Conservation (phyloP, 2,888 invertebrate species). For the Neoscelio sp. region DNA sequence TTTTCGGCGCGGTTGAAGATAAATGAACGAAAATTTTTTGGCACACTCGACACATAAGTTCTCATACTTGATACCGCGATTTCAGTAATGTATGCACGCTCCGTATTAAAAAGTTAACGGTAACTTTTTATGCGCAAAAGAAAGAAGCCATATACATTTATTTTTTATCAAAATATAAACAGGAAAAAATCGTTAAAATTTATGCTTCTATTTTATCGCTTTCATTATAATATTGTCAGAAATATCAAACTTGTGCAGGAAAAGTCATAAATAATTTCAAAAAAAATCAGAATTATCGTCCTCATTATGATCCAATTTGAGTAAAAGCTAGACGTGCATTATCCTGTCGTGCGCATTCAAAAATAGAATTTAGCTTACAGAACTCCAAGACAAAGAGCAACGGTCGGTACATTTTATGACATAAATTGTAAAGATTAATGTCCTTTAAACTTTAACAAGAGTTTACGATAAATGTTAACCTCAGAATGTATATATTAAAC, state of each 20-base stretch:
- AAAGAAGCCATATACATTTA: background rate
- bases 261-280: constrained; percentile 4
- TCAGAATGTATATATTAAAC: too few relatives aligned
- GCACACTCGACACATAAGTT: constrained; percentile 28
- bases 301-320: constrained; percentile 14
- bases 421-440: constrained; percentile 14
- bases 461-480: background rate
- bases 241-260: background rate
- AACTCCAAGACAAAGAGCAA: constrained; percentile 1
- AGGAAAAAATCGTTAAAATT: too few relatives aligned
- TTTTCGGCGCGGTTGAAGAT: constrained; percentile 21
- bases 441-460: background rate
- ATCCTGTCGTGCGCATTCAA: constrained; percentile 1
- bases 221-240: background rate
- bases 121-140: constrained; percentile 11
- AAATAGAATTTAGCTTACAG: constrained; percentile 7
- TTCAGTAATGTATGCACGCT: constrained; percentile 10
- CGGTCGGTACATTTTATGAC: constrained; percentile 7
- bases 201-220: background rate
- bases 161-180: constrained; percentile 15
- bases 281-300: constrained; percentile 1
- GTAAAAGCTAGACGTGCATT: constrained; percentile 29
- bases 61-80: constrained; percentile 21
- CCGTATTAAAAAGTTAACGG: constrained; percentile 18
- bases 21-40: constrained; percentile 28